Percentiles rank a stretch among this genome's conserved stretches.
phyloP scores from a whole-genome alignment of 64 coral and sea anemone genomes.

The Dendrophyllia cribrosa region DNA sequence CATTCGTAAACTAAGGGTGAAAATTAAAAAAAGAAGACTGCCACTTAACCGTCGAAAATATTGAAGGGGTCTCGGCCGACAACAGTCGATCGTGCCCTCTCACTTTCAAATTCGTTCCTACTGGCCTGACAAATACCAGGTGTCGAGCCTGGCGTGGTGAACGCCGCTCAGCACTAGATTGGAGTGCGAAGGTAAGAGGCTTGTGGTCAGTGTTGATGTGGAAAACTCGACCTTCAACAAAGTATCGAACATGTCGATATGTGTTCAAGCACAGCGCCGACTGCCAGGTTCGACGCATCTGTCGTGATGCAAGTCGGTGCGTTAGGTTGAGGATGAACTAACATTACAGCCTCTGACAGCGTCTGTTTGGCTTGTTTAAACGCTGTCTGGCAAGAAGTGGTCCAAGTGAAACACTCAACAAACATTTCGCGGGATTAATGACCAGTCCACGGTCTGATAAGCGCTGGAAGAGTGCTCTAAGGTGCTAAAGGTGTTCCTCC shows the following conservation, averaged over 20 bases:
- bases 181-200: conserved; percentile 36
- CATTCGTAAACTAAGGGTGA: no score
- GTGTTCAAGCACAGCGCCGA: conserved; percentile 49
- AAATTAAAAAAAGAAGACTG: no score
- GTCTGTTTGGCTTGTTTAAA: conserved; percentile 26
- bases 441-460: conserved; percentile 29
- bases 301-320: background rate
- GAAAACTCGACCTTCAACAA: conserved; percentile 44
- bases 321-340: conserved; percentile 12
- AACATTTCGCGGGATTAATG: conserved; percentile 47
- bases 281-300: conserved; percentile 14
- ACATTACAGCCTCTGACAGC: conserved; percentile 38
- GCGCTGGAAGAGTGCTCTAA: conserved; percentile 10
- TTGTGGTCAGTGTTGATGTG: conserved; percentile 61
- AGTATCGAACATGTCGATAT: conserved; percentile 56
- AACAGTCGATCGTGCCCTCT: no score
- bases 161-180: conserved; percentile 46
- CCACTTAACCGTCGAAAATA: no score
- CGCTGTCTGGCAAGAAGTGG: background rate
- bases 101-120: no score
- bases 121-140: no score
- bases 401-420: background rate
- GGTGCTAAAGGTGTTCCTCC: conserved; percentile 20
- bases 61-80: no score
- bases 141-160: conserved; percentile 50